A percentile compares a stretch with the other conserved stretches of the same genome.
Evolutionary conservation across 2,888 invertebrate genomes (phyloP).

Genomic region (Catocala fraxini): DNA sequence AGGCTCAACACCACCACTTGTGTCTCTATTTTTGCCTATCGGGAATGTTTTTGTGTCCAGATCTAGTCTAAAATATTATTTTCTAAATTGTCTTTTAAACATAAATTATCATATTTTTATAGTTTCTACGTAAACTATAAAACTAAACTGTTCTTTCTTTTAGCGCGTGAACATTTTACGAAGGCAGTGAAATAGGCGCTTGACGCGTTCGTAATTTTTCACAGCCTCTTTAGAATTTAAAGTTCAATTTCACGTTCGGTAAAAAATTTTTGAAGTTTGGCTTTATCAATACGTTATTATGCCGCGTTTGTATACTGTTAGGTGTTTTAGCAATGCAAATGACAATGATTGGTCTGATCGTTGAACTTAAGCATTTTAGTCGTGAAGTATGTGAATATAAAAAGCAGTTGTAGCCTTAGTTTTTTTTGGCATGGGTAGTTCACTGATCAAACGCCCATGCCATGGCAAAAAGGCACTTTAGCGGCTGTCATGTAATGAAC

Average conservation of each 20-base stretch:
- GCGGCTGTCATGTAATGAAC: too few relatives aligned
- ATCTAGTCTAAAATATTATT: neutral
- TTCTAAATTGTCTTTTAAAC: too few relatives aligned
- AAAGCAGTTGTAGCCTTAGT: too few relatives aligned
- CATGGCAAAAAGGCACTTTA: too few relatives aligned
- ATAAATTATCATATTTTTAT: neutral
- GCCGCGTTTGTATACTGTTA: neutral
- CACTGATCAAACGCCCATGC: too few relatives aligned
- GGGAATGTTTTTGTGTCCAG: slow-evolving; percentile 14
- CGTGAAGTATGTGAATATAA: too few relatives aligned
- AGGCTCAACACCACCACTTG: slow-evolving; percentile 16
- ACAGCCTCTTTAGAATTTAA: slow-evolving; percentile 15
- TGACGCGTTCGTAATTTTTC: slow-evolving; percentile 14
- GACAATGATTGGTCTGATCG: too few relatives aligned
- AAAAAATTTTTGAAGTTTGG: slow-evolving; percentile 1
- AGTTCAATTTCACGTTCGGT: slow-evolving; percentile 9
- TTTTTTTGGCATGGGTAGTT: too few relatives aligned
- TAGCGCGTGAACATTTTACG: slow-evolving; percentile 11
- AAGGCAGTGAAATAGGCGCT: slow-evolving; percentile 3
- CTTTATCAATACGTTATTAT: neutral
- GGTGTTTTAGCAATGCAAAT: too few relatives aligned
- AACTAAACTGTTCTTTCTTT: slow-evolving; percentile 4
- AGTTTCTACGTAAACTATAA: neutral
- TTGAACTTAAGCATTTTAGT: too few relatives aligned
- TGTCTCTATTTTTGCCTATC: slow-evolving; percentile 24